Base-by-base conservation (phyloP, 2,888 invertebrate genomes). In the Malacosoma neustria region DNA sequence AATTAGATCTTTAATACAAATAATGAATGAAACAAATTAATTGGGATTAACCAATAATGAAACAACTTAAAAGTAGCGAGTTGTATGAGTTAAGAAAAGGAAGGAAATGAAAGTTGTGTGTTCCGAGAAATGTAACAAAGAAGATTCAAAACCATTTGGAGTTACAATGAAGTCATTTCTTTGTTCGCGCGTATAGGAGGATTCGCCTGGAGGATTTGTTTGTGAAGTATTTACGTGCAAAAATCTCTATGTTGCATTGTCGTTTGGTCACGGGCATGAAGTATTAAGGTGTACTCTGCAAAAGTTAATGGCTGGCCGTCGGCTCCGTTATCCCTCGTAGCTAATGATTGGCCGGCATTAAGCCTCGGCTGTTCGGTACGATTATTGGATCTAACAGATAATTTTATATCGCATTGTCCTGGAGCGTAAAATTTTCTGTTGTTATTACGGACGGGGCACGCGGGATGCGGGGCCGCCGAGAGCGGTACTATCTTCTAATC, bases 381-480 rank as follows among this genome's bases (percentile, higher is more conserved):
- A 85, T 85, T 84, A 85, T 84, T 85, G 85, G 85, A 81, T 84
- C 85, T 82, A 84, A 81, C 84, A 81, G 85, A 84, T 85, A 84
- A 85, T 85, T 85, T 84, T 81, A 84, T 80, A 81, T 82, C 74
- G 82, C 74, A 85, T 84, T 85, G 85, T 85, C 85, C 85, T 61
- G 81, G 79, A 85, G 85, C 84, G 84, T 80, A 82, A 84, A 77
- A 81, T 81, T 79, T 74, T 73, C 82, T 75, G 82, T 81, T 79
- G 82, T 81, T 81, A 84, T 79, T 79, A 75, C 74, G 67, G 72
- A 54, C 55, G 54, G 54, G 58, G 68, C 69, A 72, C 69, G 68
- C 65, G 51, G 49, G 40, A 45, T 45, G 49, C 45, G 49, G 35
- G 38, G 36, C 45, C 54, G 56, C 52, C 56, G 51, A 57, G 61